Base-by-base conservation (phyloP, 2,797 vertebrate species). In the Limnodromus scolopaceus region DNA sequence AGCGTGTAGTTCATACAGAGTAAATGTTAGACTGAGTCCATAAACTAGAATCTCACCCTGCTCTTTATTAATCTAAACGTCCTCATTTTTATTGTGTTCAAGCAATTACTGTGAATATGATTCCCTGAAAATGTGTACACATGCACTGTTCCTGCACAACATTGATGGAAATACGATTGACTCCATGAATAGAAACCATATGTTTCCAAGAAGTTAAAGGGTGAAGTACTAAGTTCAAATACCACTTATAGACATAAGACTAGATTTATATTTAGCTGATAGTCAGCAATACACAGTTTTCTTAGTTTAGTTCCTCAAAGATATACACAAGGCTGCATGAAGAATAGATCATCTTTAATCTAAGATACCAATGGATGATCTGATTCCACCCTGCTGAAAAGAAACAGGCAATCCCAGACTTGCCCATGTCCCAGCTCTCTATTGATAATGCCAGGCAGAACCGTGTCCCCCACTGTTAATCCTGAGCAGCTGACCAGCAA, bases 381-480 rank as follows among this genome's bases (percentile, higher is more conserved):
- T 61, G 6, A 18, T 79, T 16, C 49, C 25, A 34, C 10, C 3
- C 13, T 36, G 11, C 13, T 86, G 27, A 65, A 93, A 79, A 54
- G 46, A 69, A 90, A 49, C 2, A 72, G 8, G 11, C 14, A 8
- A 2, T 72, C 88, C 18, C 39, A 57, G 24, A 63, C 58, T 49
- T 86, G 8, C 30, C 23, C 24, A 16, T 85, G 34, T 24, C 24
- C 5, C 32, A 58, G 17, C 16, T 8, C 23, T 39, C 30, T 77
- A 2, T 3, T 69, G 48, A 51, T 14, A 49, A 6, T 30, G 34
- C 4, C 68, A 57, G 18, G 32, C 25, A 78, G 57, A 84, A 7
- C 2, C n/a, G 1, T n/a, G 18, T n/a, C 0, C 0, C 1, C 13
- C n/a, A n/a, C 19, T 36, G 23, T 46, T 36, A 61, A 16, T 0